phyloP scores from a whole-genome alignment of 2,888 invertebrate species.

The Ischnus inquisitorius region DNA sequence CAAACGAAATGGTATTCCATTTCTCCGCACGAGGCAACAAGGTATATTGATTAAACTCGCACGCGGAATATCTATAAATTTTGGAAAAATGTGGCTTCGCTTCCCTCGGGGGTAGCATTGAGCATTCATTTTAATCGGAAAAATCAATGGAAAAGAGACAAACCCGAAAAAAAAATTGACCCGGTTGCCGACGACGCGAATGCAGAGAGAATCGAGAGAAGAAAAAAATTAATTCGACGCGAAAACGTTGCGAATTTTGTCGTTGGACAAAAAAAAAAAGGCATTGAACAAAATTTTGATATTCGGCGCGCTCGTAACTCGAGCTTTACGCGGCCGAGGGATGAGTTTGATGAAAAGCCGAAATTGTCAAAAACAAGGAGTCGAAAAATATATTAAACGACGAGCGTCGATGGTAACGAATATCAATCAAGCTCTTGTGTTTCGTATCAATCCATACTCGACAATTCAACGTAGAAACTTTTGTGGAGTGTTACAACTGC shows the following conservation, averaged over 20 bases:
- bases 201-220: background rate
- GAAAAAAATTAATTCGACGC: slow-evolving; percentile 29
- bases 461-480: slow-evolving; percentile 31
- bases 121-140: background rate
- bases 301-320: background rate
- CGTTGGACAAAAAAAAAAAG: background rate
- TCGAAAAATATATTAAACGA: slow-evolving; percentile 36
- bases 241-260: slow-evolving; percentile 2
- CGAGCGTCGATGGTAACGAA: slow-evolving; percentile 57
- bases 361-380: background rate
- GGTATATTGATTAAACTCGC: too few relatives aligned
- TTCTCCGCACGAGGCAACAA: too few relatives aligned
- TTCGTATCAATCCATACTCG: slow-evolving; percentile 57
- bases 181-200: slow-evolving; percentile 3
- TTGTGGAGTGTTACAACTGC: slow-evolving; percentile 34
- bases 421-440: slow-evolving; percentile 67
- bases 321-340: background rate
- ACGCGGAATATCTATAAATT: background rate
- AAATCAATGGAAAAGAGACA: slow-evolving; percentile 1
- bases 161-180: slow-evolving; percentile 19
- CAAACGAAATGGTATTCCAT: too few relatives aligned
- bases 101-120: background rate
- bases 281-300: background rate
- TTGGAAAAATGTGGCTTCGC: too few relatives aligned
- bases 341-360: background rate